These are phyloP conservation scores for Sycon ciliatum DNA, from an alignment of 37 sponge, comb jelly and placozoan species.

Conservation along the genomic window DNA sequence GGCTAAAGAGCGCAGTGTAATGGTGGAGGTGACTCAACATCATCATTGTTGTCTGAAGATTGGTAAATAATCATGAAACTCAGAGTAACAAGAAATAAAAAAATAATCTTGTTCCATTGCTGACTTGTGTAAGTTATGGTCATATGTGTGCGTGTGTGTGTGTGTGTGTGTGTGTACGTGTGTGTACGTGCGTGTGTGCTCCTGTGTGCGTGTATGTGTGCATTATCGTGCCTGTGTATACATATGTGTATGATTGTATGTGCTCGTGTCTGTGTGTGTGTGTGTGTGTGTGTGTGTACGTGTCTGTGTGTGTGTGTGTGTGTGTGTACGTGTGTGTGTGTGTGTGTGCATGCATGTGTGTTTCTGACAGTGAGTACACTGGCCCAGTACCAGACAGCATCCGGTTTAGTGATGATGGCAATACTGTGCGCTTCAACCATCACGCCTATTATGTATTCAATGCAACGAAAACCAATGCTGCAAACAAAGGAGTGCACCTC, in stretches of 20 bases:
- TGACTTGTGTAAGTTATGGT: not conserved
- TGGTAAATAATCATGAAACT: too few species aligned
- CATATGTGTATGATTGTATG: constrained; percentile 17
- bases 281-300: constrained; percentile 16
- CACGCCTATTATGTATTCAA: not conserved
- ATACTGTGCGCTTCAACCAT: not conserved
- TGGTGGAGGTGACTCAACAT: too few species aligned
- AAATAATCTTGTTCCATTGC: too few species aligned
- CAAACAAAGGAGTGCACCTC: not conserved
- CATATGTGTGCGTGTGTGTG: too few species aligned
- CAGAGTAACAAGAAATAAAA: too few species aligned
- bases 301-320: constrained; percentile 20
- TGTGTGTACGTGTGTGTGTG: too few species aligned
- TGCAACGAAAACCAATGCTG: not conserved
- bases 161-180: constrained; percentile 24
- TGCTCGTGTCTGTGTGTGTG: constrained; percentile 16
- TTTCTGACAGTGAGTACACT: not conserved
- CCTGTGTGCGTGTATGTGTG: constrained; percentile 19
- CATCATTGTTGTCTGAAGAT: too few species aligned
- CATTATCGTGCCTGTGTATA: constrained; percentile 2
- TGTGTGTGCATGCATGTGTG: not conserved
- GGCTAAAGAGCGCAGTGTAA: too few species aligned
- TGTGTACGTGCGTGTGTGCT: too few species aligned
- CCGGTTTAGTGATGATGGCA: not conserved
- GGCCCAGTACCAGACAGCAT: not conserved